phyloP scores from a whole-genome alignment of 92 coral and sea anemone species.

The Umimayanthus chanpuru region DNA sequence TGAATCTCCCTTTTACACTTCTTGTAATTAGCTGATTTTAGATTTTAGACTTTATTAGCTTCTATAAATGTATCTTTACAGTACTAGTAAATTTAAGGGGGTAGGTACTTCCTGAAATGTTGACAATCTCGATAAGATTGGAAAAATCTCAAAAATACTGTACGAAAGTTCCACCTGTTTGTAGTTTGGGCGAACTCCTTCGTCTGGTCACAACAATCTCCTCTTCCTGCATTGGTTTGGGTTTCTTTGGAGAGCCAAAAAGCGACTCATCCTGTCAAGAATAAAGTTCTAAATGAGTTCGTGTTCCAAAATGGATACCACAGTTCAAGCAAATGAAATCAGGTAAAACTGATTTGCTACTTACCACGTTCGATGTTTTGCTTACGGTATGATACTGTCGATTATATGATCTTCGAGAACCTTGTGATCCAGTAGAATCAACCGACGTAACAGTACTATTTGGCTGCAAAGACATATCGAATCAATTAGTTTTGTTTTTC shows the following conservation, averaged over 20 bases:
- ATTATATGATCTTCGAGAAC: slow-evolving; percentile 88
- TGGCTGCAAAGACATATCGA: slow-evolving; percentile 60
- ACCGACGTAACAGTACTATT: slow-evolving; percentile 91
- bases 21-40: no score
- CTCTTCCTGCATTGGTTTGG: slow-evolving; percentile 76
- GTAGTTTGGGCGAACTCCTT: slow-evolving; percentile 41
- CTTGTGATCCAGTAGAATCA: slow-evolving; percentile 90
- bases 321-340: not conserved
- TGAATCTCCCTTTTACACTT: not conserved
- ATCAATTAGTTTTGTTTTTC: not conserved
- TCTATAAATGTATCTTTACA: no score
- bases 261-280: slow-evolving; percentile 81
- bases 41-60: no score
- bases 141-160: not conserved
- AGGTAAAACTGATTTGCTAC: not conserved
- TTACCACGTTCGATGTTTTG: slow-evolving; percentile 97
- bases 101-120: no score
- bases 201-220: slow-evolving; percentile 67
- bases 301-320: not conserved
- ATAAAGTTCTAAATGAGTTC: not conserved
- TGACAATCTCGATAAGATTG: no score
- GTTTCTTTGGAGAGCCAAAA: slow-evolving; percentile 95
- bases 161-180: slow-evolving; percentile 41
- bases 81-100: no score
- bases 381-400: slow-evolving; percentile 94